Percentiles rank a stretch among this genome's conserved stretches.
Conservation (phyloP, 2,888 invertebrate genomes). For the Ashinkailepas kermadecensis region DNA sequence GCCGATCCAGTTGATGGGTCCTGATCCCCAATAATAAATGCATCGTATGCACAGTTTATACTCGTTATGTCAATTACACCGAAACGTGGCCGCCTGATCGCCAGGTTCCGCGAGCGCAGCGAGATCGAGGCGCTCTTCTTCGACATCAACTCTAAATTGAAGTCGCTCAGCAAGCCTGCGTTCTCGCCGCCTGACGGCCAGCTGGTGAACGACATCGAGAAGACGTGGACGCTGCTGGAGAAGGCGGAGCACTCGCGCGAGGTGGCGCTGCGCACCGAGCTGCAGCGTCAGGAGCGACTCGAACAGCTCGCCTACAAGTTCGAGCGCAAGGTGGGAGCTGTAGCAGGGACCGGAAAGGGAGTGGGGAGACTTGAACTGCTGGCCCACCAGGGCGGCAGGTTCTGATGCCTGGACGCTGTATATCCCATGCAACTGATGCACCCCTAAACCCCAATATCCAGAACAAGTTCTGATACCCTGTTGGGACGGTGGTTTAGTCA, state of each 20-base stretch:
- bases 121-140: constrained; percentile 95
- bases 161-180: constrained; percentile 81
- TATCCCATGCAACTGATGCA: too few species aligned
- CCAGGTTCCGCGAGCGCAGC: constrained; percentile 86
- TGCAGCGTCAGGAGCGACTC: constrained; percentile 81
- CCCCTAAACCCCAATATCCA: too few species aligned
- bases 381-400: too few species aligned
- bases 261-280: constrained; percentile 80
- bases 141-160: constrained; percentile 81
- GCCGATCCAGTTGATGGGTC: too few species aligned
- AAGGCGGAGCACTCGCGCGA: constrained; percentile 90
- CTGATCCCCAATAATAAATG: too few species aligned
- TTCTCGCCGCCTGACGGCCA: constrained; percentile 54
- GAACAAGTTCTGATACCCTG: too few species aligned
- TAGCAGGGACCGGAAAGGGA: too few species aligned
- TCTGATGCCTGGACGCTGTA: too few species aligned
- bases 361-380: too few species aligned
- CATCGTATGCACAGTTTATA: too few species aligned
- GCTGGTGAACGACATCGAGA: constrained; percentile 88
- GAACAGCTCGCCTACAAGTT: constrained; percentile 95
- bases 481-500: too few species aligned
- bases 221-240: constrained; percentile 87
- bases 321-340: constrained; percentile 65
- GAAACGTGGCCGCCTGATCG: background rate
- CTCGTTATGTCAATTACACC: too few species aligned